Base-by-base conservation (phyloP, 2,113 vertebrate genomes). In the Tricholaema leucomelas region DNA sequence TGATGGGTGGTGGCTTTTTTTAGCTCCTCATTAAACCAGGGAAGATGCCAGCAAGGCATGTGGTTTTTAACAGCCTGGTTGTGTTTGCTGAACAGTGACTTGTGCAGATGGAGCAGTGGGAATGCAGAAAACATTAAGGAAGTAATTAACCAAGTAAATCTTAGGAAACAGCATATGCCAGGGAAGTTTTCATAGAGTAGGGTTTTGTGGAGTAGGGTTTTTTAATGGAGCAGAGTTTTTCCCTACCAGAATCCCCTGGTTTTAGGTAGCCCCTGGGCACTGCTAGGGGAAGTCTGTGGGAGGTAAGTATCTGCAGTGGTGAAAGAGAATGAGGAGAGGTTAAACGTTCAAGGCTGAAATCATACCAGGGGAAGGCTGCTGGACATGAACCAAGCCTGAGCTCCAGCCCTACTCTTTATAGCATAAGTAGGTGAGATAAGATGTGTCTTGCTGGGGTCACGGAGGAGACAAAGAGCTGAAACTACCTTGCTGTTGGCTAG, bases 81-180 rank as follows among this genome's bases (percentile, higher is more conserved):
- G 10, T 15, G 5, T 82, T 74, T 55, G 58, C 91, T 70, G 86
- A 94, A 13, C 65, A 40, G 77, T 9, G 36, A 6, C 92, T 87
- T 54, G 44, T 58, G 58, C 88, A 88, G 84, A 84, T 90, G 77
- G 83, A 93, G 65, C 77, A 67, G 70, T n/a, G 59, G 83, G 81
- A 73, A 59, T 24, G 74, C 58, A 55, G 65, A 35, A 54, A 70
- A 16, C 46, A 8, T 15, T 27, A 67, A 76, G 71, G 28, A 59
- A 58, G 44, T 72, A 70, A 84, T 93, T 85, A 92, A 66, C 66
- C 59, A 55, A 84, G 75, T 42, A 70, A 79, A 56, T 80, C 46
- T 84, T 55, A 23, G 78, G 78, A 70, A 85, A 48, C n/a, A 10
- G 60, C 56, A 7, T 74, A 30, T 79, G 75, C 44, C 5, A 2